A percentile compares a stretch with the other conserved stretches of the same genome.
Conservation (phyloP, 1,140 invertebrate species). For the Pseudomyrmex flavicornis region DNA sequence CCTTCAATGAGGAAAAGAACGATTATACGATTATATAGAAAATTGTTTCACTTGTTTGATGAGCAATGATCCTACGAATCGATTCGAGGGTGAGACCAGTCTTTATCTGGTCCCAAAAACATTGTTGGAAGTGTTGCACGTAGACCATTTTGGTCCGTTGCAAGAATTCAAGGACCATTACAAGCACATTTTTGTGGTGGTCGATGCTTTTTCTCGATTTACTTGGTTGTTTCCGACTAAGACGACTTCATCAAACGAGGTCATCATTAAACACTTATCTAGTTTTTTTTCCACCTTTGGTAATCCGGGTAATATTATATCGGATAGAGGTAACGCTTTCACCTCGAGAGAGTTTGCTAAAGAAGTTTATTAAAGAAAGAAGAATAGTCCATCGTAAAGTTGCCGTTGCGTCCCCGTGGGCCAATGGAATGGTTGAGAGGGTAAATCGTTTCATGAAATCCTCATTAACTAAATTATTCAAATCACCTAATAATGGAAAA, state of each 20-base stretch:
- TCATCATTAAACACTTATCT: not conserved
- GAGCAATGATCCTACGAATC: not conserved
- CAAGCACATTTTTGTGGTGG: not conserved
- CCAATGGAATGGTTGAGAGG: not conserved
- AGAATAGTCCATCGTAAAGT: not conserved
- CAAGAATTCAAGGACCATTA: not conserved
- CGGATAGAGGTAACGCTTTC: not conserved
- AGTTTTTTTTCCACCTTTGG: not conserved
- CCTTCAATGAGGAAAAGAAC: not conserved
- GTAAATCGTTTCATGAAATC: not conserved
- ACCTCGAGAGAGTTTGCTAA: not conserved
- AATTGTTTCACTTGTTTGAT: not conserved
- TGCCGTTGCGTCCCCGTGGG: not conserved
- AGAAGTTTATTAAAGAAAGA: not conserved
- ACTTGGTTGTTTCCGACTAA: not conserved
- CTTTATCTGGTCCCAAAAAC: not conserved
- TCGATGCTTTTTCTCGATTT: not conserved
- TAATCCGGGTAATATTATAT: not conserved
- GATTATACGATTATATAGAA: not conserved
- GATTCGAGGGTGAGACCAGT: not conserved
- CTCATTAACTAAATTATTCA: not conserved
- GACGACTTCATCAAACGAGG: not conserved
- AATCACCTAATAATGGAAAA: not conserved
- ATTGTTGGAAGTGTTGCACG: not conserved
- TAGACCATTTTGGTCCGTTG: not conserved